Evolutionary conservation across 2,797 vertebrate genomes (phyloP), one percentile per base, ranked within the genome.

Genomic region (Phalloptychus januarius): DNA sequence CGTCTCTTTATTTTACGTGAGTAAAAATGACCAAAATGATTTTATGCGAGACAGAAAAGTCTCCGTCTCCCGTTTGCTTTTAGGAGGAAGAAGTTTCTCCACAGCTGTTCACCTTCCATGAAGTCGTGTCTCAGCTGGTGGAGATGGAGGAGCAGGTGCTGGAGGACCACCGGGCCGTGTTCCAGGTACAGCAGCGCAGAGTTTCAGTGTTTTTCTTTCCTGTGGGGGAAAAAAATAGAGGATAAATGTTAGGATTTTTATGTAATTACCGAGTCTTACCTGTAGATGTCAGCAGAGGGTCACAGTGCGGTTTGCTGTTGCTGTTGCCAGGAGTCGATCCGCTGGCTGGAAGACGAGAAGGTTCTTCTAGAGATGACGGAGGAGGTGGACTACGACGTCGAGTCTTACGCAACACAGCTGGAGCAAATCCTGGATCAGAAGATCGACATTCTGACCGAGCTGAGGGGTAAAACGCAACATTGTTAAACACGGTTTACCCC

Each of bases 121-220:
- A 99, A 94, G 97, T 97, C 5, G 98, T 99, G 23, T 99, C 98
- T 71, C 97, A 99, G 87, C 96, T 99, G 94, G 98, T 99, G 65
- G 98, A 99, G 95, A 99, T 99, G 98, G 98, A 99, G 90, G 98
- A 99, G 83, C 97, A 99, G 92, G 97, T 99, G 58, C 96, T 99
- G 87, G 98, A 99, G 96, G 97, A 98, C 88, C 98, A 99, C 93
- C 95, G 97, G 77, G 95, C 95, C 6, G 97, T 99, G 45, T 99
- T 99, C 91, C 97, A 98, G 97, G 98, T 99, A 93, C 85, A 23
- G 71, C 36, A 67, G 54, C 12, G 38, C 46, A 50, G 48, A 50
- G 48, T 13, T 25, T 40, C 25, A 18, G 2, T n/a, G 63, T 42
- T 11, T 54, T 54, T 54, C 25, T 42, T 28, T 58, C 15, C 12